phyloP scores from a whole-genome alignment of 1,140 invertebrate genomes.

The Mamestra configurata region DNA sequence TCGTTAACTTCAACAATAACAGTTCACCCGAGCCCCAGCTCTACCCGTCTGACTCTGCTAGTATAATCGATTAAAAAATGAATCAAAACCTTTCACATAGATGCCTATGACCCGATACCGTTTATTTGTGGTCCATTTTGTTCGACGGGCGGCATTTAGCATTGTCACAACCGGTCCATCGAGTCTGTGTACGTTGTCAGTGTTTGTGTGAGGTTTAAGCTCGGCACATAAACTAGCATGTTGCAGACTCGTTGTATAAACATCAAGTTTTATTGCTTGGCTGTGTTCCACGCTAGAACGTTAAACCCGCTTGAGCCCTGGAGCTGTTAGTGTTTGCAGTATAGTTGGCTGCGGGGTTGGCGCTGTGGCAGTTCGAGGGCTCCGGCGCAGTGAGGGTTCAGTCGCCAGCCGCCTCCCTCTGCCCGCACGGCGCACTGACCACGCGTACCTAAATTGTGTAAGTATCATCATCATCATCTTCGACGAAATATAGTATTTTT shows the following conservation, averaged over 20 bases:
- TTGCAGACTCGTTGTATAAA: conserved; percentile 81
- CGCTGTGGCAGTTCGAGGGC: conserved; percentile 63
- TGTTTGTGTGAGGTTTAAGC: conserved; percentile 53
- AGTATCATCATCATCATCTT: too few relatives aligned
- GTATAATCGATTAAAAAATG: conserved; percentile 42
- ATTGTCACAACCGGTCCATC: conserved; percentile 56
- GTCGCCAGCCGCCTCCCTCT: conserved; percentile 34
- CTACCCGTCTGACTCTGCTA: conserved; percentile 26
- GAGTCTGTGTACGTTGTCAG: conserved; percentile 34
- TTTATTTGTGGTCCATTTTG: conserved; percentile 53
- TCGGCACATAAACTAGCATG: conserved; percentile 76
- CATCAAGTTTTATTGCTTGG: conserved; percentile 87
- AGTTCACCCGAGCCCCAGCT: conserved; percentile 61
- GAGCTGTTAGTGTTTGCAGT: conserved; percentile 77
- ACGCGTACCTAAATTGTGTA: conserved; percentile 19
- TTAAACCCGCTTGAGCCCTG: conserved; percentile 74
- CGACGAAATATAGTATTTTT: too few relatives aligned
- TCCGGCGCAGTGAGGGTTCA: conserved; percentile 43
- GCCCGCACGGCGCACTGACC: conserved; percentile 8
- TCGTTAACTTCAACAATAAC: conserved; percentile 82
- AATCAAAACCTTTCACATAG: conserved; percentile 31
- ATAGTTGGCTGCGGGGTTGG: conserved; percentile 67
- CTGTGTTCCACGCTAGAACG: conserved; percentile 82
- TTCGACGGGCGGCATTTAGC: conserved; percentile 57
- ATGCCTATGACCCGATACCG: conserved; percentile 26